Evolutionary conservation across 2,797 vertebrate species (phyloP).

Genomic region (Morus bassanus): DNA sequence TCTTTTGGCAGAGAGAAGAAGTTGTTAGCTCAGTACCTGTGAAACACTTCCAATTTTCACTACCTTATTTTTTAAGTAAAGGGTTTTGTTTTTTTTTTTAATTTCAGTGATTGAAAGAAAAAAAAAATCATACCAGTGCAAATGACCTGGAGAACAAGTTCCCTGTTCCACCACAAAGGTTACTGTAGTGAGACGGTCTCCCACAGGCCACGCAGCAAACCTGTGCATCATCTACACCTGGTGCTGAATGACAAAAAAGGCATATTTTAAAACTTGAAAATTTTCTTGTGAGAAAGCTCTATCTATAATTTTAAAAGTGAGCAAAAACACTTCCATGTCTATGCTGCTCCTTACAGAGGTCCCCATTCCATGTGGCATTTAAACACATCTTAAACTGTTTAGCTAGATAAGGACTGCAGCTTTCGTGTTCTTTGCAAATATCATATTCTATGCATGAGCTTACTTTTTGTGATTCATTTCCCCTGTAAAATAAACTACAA

Average conservation of each 20-base stretch:
- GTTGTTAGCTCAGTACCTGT: neutral
- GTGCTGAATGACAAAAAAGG: neutral
- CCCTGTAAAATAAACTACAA: slow-evolving; percentile 57
- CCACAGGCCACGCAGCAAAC: neutral
- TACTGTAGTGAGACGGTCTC: neutral
- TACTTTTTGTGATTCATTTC: slow-evolving; percentile 32
- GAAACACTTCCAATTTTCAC: neutral
- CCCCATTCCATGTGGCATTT: slow-evolving; percentile 18
- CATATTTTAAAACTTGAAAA: neutral
- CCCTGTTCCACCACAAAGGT: neutral
- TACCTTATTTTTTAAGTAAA: neutral
- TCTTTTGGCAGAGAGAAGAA: neutral
- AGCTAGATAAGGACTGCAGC: slow-evolving; percentile 28
- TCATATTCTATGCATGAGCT: slow-evolving; percentile 19
- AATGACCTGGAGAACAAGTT: neutral
- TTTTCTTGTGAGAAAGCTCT: neutral
- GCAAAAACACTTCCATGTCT: neutral
- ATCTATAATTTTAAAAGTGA: neutral
- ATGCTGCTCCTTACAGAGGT: neutral
- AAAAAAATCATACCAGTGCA: neutral
- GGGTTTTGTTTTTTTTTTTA: neutral
- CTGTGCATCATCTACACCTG: neutral
- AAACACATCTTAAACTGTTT: slow-evolving; percentile 24
- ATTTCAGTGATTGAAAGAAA: neutral
- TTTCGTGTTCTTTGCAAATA: slow-evolving; percentile 53